These are phyloP conservation scores for Mercenaria mercenaria DNA, from an alignment of 1,140 invertebrate genomes.

Conservation along the genomic window DNA sequence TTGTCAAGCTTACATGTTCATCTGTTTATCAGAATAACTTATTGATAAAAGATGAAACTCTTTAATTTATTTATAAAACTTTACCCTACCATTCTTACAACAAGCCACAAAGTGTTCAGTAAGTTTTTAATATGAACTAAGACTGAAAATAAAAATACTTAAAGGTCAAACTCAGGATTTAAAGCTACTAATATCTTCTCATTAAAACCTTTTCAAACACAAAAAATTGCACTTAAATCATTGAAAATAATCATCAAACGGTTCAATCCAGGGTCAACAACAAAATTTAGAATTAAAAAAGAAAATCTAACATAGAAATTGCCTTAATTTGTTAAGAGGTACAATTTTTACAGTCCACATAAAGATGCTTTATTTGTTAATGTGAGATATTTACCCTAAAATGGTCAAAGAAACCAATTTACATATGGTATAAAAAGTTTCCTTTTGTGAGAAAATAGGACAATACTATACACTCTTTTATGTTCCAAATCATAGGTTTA, in stretches of 20 bases:
- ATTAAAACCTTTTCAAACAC: not conserved
- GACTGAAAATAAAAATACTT: no score
- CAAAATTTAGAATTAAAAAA: not conserved
- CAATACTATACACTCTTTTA: not conserved
- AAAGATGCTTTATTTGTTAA: not conserved
- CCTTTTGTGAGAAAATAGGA: not conserved
- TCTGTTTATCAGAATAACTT: no score
- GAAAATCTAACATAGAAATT: not conserved
- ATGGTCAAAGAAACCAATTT: not conserved
- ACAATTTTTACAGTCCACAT: not conserved
- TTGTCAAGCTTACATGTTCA: no score
- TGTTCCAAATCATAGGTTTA: not conserved
- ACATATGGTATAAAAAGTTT: not conserved
- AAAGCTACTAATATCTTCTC: not conserved
- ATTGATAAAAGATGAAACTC: no score
- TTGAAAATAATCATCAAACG: not conserved
- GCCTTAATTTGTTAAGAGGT: not conserved
- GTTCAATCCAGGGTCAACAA: not conserved
- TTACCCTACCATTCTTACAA: no score
- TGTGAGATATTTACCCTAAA: not conserved
- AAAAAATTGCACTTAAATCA: not conserved
- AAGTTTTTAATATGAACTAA: no score
- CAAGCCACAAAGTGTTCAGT: no score
- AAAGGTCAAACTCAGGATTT: no score
- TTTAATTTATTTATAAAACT: no score